phyloP scores from a whole-genome alignment of 2,797 vertebrate species.

The Danionella dracula region DNA sequence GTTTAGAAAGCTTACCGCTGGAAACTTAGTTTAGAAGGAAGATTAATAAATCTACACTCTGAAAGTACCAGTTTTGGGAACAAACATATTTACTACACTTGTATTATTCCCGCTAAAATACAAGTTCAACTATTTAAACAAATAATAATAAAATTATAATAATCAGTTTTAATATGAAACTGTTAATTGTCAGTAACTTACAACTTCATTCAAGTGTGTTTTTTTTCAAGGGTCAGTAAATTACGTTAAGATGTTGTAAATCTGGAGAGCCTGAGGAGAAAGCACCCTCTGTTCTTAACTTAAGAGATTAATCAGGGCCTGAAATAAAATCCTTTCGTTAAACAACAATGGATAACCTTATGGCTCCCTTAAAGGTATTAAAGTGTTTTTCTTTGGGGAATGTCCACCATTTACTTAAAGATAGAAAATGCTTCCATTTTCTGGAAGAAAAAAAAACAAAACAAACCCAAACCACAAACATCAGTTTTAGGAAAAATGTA shows the following conservation, averaged over 20 bases:
- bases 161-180: too few relatives aligned
- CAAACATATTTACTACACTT: too few relatives aligned
- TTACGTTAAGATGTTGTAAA: constrained; percentile 19
- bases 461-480: background rate
- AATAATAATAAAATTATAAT: too few relatives aligned
- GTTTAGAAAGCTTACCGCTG: too few relatives aligned
- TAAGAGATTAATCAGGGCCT: constrained; percentile 31
- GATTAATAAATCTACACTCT: too few relatives aligned
- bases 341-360: background rate
- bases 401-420: background rate
- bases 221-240: constrained; percentile 37
- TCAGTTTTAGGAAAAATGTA: too few relatives aligned
- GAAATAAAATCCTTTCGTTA: background rate
- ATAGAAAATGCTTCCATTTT: too few relatives aligned
- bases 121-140: too few relatives aligned
- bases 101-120: too few relatives aligned
- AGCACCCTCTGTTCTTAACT: constrained; percentile 11
- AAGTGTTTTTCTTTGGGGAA: background rate
- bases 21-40: too few relatives aligned
- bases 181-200: too few relatives aligned
- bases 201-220: background rate
- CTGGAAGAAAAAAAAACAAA: background rate
- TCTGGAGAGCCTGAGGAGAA: background rate
- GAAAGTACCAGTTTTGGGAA: too few relatives aligned
- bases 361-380: background rate